phyloP scores from a whole-genome alignment of 2,888 invertebrate species.

The Diplazon laetatorius region DNA sequence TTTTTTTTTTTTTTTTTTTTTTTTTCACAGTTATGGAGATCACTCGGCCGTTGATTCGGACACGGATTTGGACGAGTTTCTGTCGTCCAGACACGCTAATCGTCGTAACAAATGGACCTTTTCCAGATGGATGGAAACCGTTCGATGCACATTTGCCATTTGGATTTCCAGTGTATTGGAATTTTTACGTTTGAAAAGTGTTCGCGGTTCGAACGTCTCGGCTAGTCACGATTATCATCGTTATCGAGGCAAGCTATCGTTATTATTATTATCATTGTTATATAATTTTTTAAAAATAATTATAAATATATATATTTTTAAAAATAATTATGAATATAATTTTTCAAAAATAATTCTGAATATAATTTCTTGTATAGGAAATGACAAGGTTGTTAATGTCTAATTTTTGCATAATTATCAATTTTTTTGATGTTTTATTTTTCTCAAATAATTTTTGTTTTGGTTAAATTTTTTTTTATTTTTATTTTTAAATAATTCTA shows the following conservation, averaged over 20 bases:
- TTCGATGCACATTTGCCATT: conserved; percentile 64
- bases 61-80: conserved; percentile 74
- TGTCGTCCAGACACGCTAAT: conserved; percentile 55
- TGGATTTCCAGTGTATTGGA: conserved; percentile 70
- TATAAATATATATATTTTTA: no score
- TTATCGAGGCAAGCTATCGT: conserved; percentile 68
- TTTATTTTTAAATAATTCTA: no score
- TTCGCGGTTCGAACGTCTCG: conserved; percentile 66
- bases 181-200: conserved; percentile 70
- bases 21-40: conserved; percentile 61
- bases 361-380: no score
- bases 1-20: conserved; percentile 6
- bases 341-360: no score
- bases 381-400: no score
- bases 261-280: conserved; percentile 3
- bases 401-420: no score
- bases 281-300: no score
- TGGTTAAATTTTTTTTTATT: no score
- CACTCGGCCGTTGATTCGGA: conserved; percentile 74
- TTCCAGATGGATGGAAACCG: conserved; percentile 64
- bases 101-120: conserved; percentile 67
- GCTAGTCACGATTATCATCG: conserved; percentile 72
- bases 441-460: no score
- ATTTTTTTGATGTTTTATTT: no score
- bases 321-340: no score